Evolutionary conservation across 2,797 vertebrate genomes (phyloP).

Genomic region (Onychomys leucogaster): DNA sequence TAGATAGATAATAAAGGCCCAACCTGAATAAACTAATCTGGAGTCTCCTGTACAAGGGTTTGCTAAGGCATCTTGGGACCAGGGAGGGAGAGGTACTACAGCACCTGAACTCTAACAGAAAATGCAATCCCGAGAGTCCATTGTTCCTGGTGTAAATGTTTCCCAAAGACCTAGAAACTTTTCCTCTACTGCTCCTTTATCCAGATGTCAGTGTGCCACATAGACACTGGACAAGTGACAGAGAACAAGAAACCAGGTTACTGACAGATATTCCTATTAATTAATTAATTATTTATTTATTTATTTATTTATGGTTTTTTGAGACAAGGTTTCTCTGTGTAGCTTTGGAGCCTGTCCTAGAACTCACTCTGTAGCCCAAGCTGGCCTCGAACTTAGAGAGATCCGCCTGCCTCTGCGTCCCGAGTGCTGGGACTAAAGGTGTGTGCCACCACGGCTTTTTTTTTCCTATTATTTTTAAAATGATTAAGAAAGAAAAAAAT

Average conservation of each 20-base stretch:
- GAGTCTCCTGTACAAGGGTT: not conserved
- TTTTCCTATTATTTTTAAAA: not conserved
- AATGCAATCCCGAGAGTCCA: not conserved
- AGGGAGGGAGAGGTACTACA: not conserved
- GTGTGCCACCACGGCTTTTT: no score
- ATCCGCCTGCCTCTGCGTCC: no score
- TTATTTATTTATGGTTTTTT: no score
- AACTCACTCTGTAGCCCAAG: no score
- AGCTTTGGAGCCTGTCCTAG: no score
- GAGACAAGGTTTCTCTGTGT: no score
- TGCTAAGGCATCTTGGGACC: not conserved
- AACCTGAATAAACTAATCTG: not conserved
- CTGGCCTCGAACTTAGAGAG: no score
- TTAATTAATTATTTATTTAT: no score
- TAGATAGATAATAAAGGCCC: not conserved
- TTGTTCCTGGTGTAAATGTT: not conserved
- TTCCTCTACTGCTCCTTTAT: not conserved
- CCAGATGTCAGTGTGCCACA: not conserved
- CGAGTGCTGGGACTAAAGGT: no score
- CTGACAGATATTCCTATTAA: not conserved
- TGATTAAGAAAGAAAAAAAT: constrained; percentile 18
- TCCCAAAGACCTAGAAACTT: not conserved
- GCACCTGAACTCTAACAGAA: not conserved
- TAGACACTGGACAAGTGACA: not conserved
- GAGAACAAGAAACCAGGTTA: not conserved